A percentile compares a stretch with the other conserved stretches of the same genome.
These are phyloP conservation scores for Flexamia atlantica DNA, from an alignment of 2,888 invertebrate species.

Conservation along the genomic window DNA sequence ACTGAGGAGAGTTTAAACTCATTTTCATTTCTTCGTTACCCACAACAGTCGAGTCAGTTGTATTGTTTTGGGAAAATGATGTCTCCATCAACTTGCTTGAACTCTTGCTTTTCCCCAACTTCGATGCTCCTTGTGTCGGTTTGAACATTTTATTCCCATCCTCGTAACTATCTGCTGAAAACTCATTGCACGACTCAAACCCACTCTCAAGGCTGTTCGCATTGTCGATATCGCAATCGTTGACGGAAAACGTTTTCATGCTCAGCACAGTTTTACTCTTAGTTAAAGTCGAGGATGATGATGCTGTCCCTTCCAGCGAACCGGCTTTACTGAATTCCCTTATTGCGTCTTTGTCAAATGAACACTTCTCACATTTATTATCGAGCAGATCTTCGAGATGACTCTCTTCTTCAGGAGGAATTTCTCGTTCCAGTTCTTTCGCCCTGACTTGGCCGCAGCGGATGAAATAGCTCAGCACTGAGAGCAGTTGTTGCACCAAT, in stretches of 20 bases:
- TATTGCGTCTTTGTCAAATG: slow-evolving; percentile 46
- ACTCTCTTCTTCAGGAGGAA: slow-evolving; percentile 7
- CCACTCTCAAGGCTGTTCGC: slow-evolving; percentile 48
- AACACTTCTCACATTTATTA: neutral
- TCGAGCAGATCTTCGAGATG: slow-evolving; percentile 16
- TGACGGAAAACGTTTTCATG: slow-evolving; percentile 59
- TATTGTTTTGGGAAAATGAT: slow-evolving; percentile 32
- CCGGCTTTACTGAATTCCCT: slow-evolving; percentile 47
- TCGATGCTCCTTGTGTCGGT: neutral
- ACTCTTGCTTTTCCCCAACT: slow-evolving; percentile 30
- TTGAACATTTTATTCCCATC: slow-evolving; percentile 36
- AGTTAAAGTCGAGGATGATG: slow-evolving; percentile 42
- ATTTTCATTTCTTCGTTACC: neutral
- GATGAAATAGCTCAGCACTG: slow-evolving; percentile 60
- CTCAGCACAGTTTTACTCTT: slow-evolving; percentile 58
- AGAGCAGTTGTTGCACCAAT: slow-evolving; percentile 57
- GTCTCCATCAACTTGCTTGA: slow-evolving; percentile 29
- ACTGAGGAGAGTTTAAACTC: neutral
- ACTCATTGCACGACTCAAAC: slow-evolving; percentile 47
- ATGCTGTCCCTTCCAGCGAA: slow-evolving; percentile 30
- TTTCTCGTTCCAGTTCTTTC: slow-evolving; percentile 18
- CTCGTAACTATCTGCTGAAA: slow-evolving; percentile 47
- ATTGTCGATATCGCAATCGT: slow-evolving; percentile 5
- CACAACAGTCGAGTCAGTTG: neutral
- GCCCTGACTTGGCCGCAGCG: slow-evolving; percentile 56